These are phyloP conservation scores for Pseudochaenichthys georgianus DNA, from an alignment of 2,797 vertebrate genomes.

Conservation along the genomic window DNA sequence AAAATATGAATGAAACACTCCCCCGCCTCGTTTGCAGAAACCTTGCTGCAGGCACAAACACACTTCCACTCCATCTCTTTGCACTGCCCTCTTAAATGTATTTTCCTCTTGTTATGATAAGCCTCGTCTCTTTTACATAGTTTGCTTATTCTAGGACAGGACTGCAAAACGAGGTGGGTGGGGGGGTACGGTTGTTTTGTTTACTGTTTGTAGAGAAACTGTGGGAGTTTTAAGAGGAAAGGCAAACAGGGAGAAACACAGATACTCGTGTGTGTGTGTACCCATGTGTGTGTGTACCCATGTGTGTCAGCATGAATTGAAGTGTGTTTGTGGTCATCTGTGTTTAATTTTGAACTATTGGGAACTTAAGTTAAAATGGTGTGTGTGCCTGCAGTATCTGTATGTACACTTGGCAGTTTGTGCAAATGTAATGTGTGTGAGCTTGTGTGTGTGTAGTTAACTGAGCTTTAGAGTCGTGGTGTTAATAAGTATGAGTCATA, in stretches of 20 bases:
- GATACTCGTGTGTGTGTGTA: neutral
- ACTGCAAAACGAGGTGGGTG: constrained; percentile 21
- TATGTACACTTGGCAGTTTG: too few species aligned
- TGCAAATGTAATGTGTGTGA: constrained; percentile 1
- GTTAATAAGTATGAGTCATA: constrained; percentile 80
- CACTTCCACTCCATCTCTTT: constrained; percentile 27
- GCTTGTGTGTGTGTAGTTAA: constrained; percentile 23
- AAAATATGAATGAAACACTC: constrained; percentile 85
- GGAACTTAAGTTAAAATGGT: constrained; percentile 22
- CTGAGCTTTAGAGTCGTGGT: constrained; percentile 71
- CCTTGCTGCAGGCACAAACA: constrained; percentile 57
- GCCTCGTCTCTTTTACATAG: constrained; percentile 49
- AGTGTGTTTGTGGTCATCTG: constrained; percentile 25
- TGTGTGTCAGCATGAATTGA: constrained; percentile 28
- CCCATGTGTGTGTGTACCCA: too few species aligned
- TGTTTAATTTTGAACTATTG: constrained; percentile 33
- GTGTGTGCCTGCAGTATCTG: neutral
- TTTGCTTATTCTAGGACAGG: constrained; percentile 60
- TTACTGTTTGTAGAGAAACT: constrained; percentile 57
- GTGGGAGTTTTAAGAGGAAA: constrained; percentile 31
- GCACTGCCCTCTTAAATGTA: constrained; percentile 30
- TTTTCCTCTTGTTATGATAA: constrained; percentile 46
- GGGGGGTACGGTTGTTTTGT: constrained; percentile 2
- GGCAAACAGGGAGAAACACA: constrained; percentile 54
- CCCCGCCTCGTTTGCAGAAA: constrained; percentile 54